These are phyloP conservation scores for Agrenia bidenticulata DNA, from an alignment of 2,888 invertebrate species.

Conservation along the genomic window DNA sequence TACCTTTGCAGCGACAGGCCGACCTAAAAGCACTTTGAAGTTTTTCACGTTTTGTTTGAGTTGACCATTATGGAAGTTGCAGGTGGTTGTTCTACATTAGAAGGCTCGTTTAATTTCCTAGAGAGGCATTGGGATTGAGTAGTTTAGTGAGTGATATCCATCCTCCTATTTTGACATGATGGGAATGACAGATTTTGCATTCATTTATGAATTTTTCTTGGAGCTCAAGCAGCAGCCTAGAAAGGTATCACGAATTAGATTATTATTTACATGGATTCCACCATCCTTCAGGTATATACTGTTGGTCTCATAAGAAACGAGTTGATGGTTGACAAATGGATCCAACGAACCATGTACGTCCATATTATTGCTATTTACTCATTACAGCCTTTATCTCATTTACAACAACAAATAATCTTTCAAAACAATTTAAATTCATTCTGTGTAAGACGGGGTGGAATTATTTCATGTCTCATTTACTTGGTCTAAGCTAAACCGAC, in stretches of 20 bases:
- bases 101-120: too few relatives aligned
- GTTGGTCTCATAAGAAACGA: not conserved
- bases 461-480: constrained; percentile 8
- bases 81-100: too few relatives aligned
- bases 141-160: not conserved
- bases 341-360: not conserved
- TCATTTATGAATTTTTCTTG: constrained; percentile 1
- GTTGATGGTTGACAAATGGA: constrained; percentile 4
- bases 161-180: constrained; percentile 8
- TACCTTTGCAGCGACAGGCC: too few relatives aligned
- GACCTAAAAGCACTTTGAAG: too few relatives aligned
- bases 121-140: not conserved
- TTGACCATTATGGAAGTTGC: too few relatives aligned
- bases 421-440: constrained; percentile 12
- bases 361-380: constrained; percentile 4
- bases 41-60: too few relatives aligned
- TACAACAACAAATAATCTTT: constrained; percentile 2
- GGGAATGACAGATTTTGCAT: constrained; percentile 4
- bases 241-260: too few relatives aligned
- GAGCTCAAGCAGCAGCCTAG: too few relatives aligned
- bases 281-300: not conserved
- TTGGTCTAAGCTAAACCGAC: not conserved
- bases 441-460: not conserved
- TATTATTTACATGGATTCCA: constrained; percentile 1
- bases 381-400: constrained; percentile 14